A percentile compares a stretch with the other conserved stretches of the same genome.
Evolutionary conservation across 2,113 vertebrate genomes (phyloP).

Genomic region (Barnardius zonarius): DNA sequence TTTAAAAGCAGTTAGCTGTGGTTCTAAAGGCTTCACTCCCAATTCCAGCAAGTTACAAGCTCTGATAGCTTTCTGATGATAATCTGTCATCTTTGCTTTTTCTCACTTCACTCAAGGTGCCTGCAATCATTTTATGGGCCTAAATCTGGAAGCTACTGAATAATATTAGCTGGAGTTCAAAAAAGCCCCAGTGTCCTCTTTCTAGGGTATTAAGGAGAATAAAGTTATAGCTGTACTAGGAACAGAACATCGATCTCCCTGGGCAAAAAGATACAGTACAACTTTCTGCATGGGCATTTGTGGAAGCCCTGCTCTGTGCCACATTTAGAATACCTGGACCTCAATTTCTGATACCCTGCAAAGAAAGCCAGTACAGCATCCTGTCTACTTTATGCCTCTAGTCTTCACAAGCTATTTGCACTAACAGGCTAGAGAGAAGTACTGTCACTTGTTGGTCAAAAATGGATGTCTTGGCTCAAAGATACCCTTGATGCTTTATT

Average conservation of each 20-base stretch:
- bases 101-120: neutral
- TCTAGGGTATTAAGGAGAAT: neutral
- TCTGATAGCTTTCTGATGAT: neutral
- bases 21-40: neutral
- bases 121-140: neutral
- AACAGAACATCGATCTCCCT: neutral
- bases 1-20: neutral
- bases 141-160: neutral
- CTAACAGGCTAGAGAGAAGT: neutral
- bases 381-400: neutral
- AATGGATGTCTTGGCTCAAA: neutral
- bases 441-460: neutral
- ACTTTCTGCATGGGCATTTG: neutral
- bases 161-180: neutral
- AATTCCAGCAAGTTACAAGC: neutral
- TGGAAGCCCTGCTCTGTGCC: neutral
- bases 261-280: neutral
- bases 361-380: neutral
- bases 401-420: neutral
- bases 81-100: neutral
- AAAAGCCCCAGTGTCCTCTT: neutral
- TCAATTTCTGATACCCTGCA: neutral
- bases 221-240: neutral
- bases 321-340: neutral
- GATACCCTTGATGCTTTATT: neutral